Conservation (phyloP, 2,888 invertebrate species). For the Phrixothrix hirtus region DNA sequence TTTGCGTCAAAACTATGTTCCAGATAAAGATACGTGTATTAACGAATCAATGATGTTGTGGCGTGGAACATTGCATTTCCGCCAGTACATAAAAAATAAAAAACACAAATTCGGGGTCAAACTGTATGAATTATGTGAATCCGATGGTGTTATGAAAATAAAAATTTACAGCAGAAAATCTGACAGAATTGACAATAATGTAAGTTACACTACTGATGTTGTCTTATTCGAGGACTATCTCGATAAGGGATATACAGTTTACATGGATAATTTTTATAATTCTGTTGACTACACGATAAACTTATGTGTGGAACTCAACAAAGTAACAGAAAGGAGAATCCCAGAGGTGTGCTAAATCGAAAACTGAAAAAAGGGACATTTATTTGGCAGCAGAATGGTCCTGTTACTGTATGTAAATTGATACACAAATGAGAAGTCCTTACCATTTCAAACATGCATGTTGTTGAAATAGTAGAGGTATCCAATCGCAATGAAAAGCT, state of each 20-base stretch:
- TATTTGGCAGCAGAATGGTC: slow-evolving; percentile 36
- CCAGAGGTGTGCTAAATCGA: too few species aligned
- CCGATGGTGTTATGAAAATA: slow-evolving; percentile 36
- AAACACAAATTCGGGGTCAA: too few species aligned
- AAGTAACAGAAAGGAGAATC: slow-evolving; percentile 29
- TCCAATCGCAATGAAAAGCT: slow-evolving; percentile 36
- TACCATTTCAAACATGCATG: slow-evolving; percentile 37
- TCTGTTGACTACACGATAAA: slow-evolving; percentile 28
- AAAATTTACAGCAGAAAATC: too few species aligned
- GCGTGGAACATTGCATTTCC: too few species aligned
- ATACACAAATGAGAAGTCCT: slow-evolving; percentile 34
- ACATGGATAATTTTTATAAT: too few species aligned
- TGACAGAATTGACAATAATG: slow-evolving; percentile 32
- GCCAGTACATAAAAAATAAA: too few species aligned
- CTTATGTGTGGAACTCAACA: slow-evolving; percentile 30
- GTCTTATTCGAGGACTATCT: too few species aligned
- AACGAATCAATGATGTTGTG: too few species aligned
- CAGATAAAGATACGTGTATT: slow-evolving; percentile 34
- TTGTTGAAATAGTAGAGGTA: slow-evolving; percentile 33
- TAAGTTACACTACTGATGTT: too few species aligned
- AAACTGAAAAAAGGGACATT: slow-evolving; percentile 37
- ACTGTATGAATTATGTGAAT: slow-evolving; percentile 40
- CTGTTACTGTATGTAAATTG: too few species aligned
- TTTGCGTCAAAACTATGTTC: slow-evolving; percentile 39
- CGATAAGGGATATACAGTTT: too few species aligned